phyloP scores from a whole-genome alignment of 2,797 vertebrate species.

The Emydoidea blandingii region DNA sequence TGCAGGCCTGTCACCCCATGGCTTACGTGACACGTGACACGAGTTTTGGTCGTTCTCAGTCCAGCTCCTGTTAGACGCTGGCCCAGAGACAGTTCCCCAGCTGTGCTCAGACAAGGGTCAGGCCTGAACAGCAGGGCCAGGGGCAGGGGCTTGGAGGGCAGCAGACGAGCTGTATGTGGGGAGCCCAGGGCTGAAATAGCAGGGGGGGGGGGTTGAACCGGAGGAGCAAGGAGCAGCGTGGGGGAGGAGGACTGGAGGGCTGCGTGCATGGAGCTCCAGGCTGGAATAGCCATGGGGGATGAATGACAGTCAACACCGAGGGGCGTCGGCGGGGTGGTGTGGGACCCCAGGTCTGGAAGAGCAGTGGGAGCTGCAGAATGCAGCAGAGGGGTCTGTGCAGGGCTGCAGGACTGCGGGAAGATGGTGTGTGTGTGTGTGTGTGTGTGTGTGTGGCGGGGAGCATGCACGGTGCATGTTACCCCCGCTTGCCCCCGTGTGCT shows the following conservation, averaged over 20 bases:
- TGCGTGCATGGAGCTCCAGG: not conserved
- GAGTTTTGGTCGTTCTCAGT: not conserved
- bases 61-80: not conserved
- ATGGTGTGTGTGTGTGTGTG: no score
- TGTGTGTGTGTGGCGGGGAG: no score
- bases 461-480: not conserved
- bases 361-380: not conserved
- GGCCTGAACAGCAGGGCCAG: not conserved
- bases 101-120: not conserved
- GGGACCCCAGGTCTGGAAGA: not conserved
- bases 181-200: not conserved
- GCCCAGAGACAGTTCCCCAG: no score
- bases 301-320: no score
- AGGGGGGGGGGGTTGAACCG: not conserved
- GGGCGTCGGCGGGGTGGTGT: no score
- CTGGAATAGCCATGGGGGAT: no score
- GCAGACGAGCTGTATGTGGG: no score
- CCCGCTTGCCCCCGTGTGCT: fast-evolving
- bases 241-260: not conserved
- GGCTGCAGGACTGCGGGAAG: not conserved
- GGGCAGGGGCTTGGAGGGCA: not conserved
- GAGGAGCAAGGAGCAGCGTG: not conserved
- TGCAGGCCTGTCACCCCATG: no score
- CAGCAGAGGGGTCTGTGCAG: no score
- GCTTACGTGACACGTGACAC: not conserved